Evolutionary conservation across 2,113 vertebrate genomes (phyloP), one percentile per base, ranked within the genome.

Genomic region (Aptenodytes forsteri): DNA sequence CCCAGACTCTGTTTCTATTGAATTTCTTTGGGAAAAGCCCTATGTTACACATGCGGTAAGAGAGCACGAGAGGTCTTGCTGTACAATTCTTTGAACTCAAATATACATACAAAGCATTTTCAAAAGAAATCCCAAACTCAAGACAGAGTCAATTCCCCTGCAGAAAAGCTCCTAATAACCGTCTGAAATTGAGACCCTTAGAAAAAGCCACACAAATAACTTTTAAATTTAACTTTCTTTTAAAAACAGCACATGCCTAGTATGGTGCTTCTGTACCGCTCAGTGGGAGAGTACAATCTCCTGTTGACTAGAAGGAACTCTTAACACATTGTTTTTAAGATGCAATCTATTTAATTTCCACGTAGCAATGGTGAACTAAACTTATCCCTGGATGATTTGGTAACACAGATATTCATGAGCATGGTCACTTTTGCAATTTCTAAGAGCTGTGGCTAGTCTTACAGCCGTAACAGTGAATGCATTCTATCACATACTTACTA

Each of bases 11-110:
- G 44, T 20, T 87, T 40, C 19, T 40, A 16, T 18, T 40, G 9
- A 2, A 22, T 27, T 56, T 59, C 44, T 55, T 3, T 8, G 32
- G 66, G 69, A 84, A 73, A 49, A 73, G 29, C 34, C 27, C 71
- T 15, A 2, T 4, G 34, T 18, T 5, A 11, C n/a, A 3, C 0
- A 0, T 30, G 38, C 5, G 21, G 36, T 18, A 3, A 2, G 15
- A 4, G 15, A 90, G 87, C 96, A 87, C 2, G 2, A 96, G 96
- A 90, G 97, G 81, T 84, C 96, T 91, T 3, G 2, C 70, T 23
- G n/a, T 50, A 62, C 83, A 56, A 7, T 8, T 58, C 84, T 32
- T 67, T 69, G 44, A 56, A 36, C 52, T 73, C 62, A 56, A 61
- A 56, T 1, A 42, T 0, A 54, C 7, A 29, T 5, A 64, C 30